Evolutionary conservation across 2,888 invertebrate species (phyloP), one percentile per base, ranked within the genome.

Genomic region (Scelioninae gen. 1): DNA sequence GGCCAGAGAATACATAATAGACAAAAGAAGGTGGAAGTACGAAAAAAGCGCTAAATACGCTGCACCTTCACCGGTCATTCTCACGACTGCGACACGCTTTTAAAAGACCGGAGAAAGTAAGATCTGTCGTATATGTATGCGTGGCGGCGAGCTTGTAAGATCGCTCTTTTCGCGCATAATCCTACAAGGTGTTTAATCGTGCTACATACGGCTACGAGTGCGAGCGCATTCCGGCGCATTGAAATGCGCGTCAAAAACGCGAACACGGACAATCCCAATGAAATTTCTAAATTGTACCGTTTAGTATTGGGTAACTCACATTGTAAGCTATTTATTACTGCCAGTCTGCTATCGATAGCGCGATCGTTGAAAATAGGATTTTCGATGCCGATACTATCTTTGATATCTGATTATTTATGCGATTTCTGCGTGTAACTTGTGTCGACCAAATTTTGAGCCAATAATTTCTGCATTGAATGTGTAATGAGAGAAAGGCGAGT

Each of bases 31-130:
- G 23, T 23, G 23, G 2, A 1, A 4, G 23, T 23, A 23, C 23
- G 23, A 23, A 23, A 65, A 65, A 74, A 71, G 43, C 53, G 43
- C 60, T 65, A 75, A 69, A 72, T 55, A 79, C 74, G 65, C 69
- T 34, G 75, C 74, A 62, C 77, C 82, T 77, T 77, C 76, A 72
- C 66, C 77, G 74, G 74, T 77, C 74, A 83, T 76, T 83, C 80
- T 76, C 83, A 80, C 77, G 80, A 72, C 71, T 77, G 79, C 79
- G 76, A 76, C 83, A 76, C 79, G 83, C 65, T 83, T 80, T 80
- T 83, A 76, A 79, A 83, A 80, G 68, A 80, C 15, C 60, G 68
- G 80, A 80, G 80, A 84, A 84, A 84, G 80, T 83, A 63, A 65
- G 71, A 66, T 55, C 58, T 62, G 71, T 68, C 53, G 65, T 51